Evolutionary conservation across 2,888 invertebrate genomes (phyloP).

Genomic region (Chouioia cunea): DNA sequence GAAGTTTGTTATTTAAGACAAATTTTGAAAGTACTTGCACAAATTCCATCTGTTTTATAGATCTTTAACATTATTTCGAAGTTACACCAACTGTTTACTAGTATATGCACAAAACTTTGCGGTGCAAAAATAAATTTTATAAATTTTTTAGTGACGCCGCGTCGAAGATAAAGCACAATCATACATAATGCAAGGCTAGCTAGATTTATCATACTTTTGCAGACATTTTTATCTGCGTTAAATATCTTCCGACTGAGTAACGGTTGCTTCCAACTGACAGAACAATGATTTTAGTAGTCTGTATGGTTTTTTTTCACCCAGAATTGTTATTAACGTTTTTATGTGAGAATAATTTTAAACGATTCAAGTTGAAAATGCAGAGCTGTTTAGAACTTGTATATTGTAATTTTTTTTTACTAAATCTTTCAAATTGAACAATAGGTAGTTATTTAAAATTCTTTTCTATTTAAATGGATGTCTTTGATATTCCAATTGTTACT

Average conservation of each 20-base stretch:
- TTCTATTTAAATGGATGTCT: too few relatives aligned
- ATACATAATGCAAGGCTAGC: slow-evolving; percentile 14
- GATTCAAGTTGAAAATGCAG: slow-evolving; percentile 21
- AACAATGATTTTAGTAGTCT: slow-evolving; percentile 10
- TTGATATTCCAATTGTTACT: too few relatives aligned
- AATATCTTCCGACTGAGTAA: slow-evolving; percentile 33
- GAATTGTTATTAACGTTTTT: slow-evolving; percentile 11
- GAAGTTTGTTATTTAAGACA: slow-evolving; percentile 29
- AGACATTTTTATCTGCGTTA: slow-evolving; percentile 17
- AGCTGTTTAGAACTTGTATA: slow-evolving; percentile 3
- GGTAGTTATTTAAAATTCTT: too few relatives aligned
- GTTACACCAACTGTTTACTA: slow-evolving; percentile 30
- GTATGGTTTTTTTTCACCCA: neutral
- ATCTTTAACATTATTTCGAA: slow-evolving; percentile 21
- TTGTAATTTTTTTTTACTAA: slow-evolving; percentile 1
- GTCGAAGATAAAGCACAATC: slow-evolving; percentile 16
- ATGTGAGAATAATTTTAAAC: slow-evolving; percentile 22
- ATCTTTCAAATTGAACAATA: neutral
- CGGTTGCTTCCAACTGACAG: slow-evolving; percentile 25
- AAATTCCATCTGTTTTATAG: slow-evolving; percentile 32
- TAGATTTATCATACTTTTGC: slow-evolving; percentile 11
- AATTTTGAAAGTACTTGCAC: slow-evolving; percentile 20
- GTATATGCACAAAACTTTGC: slow-evolving; percentile 7
- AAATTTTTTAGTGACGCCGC: slow-evolving; percentile 15
- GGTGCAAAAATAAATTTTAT: neutral